Percentiles rank a stretch among this genome's conserved stretches.
These are phyloP conservation scores for Geophilus truncorum DNA, from an alignment of 2,888 invertebrate species.

Conservation along the genomic window DNA sequence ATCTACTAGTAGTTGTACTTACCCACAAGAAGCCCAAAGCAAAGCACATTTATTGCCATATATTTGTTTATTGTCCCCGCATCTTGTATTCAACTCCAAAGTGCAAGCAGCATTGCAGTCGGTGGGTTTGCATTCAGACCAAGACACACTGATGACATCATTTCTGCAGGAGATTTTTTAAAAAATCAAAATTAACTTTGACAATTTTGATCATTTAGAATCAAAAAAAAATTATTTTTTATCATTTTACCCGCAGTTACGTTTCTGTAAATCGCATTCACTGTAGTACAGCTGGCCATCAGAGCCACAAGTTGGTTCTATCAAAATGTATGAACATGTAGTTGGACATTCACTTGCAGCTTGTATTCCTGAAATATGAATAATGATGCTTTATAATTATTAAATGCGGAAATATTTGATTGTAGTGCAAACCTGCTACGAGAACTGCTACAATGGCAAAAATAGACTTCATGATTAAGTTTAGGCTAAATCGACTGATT, in stretches of 20 bases:
- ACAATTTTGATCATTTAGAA: not conserved
- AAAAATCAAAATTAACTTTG: not conserved
- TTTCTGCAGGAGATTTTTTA: not conserved
- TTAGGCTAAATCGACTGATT: too few species aligned
- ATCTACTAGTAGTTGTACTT: not conserved
- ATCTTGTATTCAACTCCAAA: not conserved
- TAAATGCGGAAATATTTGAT: not conserved
- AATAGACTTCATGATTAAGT: not conserved
- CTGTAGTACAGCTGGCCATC: not conserved
- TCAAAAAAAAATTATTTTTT: not conserved
- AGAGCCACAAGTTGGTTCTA: not conserved
- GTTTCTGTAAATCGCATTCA: not conserved
- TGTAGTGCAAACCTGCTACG: not conserved
- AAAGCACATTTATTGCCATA: not conserved
- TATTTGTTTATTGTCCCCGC: not conserved
- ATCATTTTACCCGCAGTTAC: not conserved
- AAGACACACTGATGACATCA: not conserved
- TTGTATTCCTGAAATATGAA: not conserved
- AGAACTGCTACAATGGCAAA: not conserved
- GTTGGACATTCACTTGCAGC: not conserved
- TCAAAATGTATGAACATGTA: not conserved
- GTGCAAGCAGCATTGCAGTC: not conserved
- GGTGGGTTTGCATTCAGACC: not conserved
- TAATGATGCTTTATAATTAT: not conserved
- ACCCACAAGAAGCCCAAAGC: not conserved